These are phyloP conservation scores for Siniperca knerii DNA, from an alignment of 2,113 vertebrate species.

Conservation along the genomic window DNA sequence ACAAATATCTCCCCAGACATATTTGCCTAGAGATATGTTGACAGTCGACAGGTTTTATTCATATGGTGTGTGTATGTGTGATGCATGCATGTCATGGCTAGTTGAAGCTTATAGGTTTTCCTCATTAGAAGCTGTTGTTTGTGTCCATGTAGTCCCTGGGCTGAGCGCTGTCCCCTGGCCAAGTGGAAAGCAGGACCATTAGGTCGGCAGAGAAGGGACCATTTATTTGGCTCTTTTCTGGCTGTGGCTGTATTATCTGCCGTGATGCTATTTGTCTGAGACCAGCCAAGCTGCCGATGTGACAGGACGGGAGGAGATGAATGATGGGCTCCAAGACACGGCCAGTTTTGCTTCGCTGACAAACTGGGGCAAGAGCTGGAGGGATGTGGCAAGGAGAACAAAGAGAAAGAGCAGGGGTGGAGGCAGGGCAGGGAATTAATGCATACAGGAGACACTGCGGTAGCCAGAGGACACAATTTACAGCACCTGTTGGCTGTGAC, in stretches of 20 bases:
- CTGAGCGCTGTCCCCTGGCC: slow-evolving; percentile 50
- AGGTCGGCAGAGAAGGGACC: slow-evolving; percentile 61
- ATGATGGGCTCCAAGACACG: slow-evolving; percentile 74
- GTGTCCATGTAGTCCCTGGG: slow-evolving; percentile 29
- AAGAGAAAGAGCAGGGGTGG: slow-evolving; percentile 27
- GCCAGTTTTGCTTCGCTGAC: slow-evolving; percentile 84
- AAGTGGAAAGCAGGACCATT: slow-evolving; percentile 67
- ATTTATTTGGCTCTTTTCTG: slow-evolving; percentile 74
- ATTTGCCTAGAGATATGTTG: slow-evolving; percentile 25
- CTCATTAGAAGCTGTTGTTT: slow-evolving; percentile 35
- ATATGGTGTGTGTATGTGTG: slow-evolving; percentile 15
- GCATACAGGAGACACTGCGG: slow-evolving; percentile 14
- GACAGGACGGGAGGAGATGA: slow-evolving; percentile 71
- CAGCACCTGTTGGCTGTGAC: slow-evolving; percentile 78
- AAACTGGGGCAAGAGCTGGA: slow-evolving; percentile 81
- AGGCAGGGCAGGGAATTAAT: slow-evolving; percentile 21
- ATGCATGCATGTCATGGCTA: slow-evolving; percentile 21
- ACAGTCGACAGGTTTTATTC: slow-evolving; percentile 29
- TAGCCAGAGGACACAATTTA: slow-evolving; percentile 72
- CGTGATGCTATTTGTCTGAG: slow-evolving; percentile 81
- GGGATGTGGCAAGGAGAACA: slow-evolving; percentile 50
- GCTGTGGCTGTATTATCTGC: slow-evolving; percentile 76
- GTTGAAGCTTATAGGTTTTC: slow-evolving; percentile 28
- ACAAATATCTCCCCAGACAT: slow-evolving; percentile 36
- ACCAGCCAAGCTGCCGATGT: slow-evolving; percentile 58